These are phyloP conservation scores for Sebastes wilsoni DNA, from an alignment of 2,797 vertebrate genomes.

Conservation along the genomic window DNA sequence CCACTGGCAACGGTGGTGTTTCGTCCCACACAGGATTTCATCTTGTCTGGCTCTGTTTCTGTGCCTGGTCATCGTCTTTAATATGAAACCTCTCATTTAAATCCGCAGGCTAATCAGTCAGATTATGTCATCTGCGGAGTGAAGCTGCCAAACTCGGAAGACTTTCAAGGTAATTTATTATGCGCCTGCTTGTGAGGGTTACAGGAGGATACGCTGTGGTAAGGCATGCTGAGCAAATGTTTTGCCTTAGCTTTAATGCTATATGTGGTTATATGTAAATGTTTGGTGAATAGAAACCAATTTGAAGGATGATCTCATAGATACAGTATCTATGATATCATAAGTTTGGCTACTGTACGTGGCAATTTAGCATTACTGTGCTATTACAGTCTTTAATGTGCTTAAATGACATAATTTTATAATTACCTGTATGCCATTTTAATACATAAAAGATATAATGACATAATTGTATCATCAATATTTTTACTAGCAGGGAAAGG, in stretches of 20 bases:
- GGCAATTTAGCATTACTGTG: constrained; percentile 5
- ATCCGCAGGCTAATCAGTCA: constrained; percentile 90
- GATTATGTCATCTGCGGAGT: constrained; percentile 98
- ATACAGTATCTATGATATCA: constrained; percentile 21
- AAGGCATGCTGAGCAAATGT: constrained; percentile 26
- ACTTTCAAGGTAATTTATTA: constrained; percentile 94
- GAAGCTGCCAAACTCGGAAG: constrained; percentile 98
- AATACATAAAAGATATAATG: constrained; percentile 31
- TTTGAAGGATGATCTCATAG: constrained; percentile 37
- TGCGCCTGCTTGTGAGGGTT: constrained; percentile 20
- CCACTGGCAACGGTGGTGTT: not conserved
- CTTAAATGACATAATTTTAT: not conserved
- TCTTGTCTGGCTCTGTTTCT: constrained; percentile 19
- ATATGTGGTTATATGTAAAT: constrained; percentile 4
- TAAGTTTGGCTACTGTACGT: constrained; percentile 10
- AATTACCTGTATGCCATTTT: constrained; percentile 13
- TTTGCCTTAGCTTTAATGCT: constrained; percentile 12
- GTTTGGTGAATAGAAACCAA: constrained; percentile 4
- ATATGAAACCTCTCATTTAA: constrained; percentile 45
- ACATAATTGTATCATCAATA: constrained; percentile 33
- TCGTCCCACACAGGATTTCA: not conserved
- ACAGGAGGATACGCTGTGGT: constrained; percentile 4
- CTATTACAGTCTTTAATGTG: not conserved
- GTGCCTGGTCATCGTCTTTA: constrained; percentile 25
- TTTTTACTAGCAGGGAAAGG: not conserved